phyloP scores from a whole-genome alignment of 2,888 invertebrate genomes.

The Platycheirus rosarum region DNA sequence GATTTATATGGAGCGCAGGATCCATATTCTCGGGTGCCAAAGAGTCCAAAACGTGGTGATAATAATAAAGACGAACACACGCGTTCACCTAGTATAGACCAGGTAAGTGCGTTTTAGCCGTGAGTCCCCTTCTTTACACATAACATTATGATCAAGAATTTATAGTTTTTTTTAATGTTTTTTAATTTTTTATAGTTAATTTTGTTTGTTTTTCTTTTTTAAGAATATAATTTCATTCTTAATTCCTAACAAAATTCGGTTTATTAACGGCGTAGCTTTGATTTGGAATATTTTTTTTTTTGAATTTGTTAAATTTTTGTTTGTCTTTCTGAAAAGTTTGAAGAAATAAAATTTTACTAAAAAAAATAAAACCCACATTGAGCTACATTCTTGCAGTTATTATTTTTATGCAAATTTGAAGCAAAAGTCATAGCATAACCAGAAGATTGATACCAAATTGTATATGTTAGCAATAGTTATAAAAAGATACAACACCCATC shows the following conservation, averaged over 20 bases:
- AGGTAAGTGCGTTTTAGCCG: constrained; percentile 85
- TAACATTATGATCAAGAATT: constrained; percentile 46
- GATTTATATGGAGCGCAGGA: constrained; percentile 95
- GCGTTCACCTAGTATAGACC: constrained; percentile 94
- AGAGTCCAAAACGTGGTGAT: constrained; percentile 87
- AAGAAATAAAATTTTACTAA: constrained; percentile 30
- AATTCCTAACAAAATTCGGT: constrained; percentile 38
- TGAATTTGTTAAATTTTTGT: constrained; percentile 28
- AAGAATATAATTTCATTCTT: constrained; percentile 16
- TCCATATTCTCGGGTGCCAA: constrained; percentile 91
- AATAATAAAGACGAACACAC: constrained; percentile 85
- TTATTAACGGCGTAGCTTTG: constrained; percentile 43
- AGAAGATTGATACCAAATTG: constrained; percentile 65
- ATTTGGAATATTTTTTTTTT: constrained; percentile 32
- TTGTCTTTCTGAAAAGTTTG: constrained; percentile 46
- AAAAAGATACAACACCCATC: constrained; percentile 32
- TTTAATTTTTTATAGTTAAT: constrained; percentile 29
- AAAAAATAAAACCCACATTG: constrained; percentile 47
- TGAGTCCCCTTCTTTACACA: constrained; percentile 45
- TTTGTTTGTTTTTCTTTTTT: constrained; percentile 6
- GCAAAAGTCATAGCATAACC: constrained; percentile 73
- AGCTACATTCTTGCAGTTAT: constrained; percentile 45
- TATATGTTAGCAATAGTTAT: constrained; percentile 22
- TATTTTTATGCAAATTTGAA: constrained; percentile 39
- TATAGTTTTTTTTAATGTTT: constrained; percentile 43